phyloP scores from a whole-genome alignment of 1,140 invertebrate genomes.

The Pantala flavescens region DNA sequence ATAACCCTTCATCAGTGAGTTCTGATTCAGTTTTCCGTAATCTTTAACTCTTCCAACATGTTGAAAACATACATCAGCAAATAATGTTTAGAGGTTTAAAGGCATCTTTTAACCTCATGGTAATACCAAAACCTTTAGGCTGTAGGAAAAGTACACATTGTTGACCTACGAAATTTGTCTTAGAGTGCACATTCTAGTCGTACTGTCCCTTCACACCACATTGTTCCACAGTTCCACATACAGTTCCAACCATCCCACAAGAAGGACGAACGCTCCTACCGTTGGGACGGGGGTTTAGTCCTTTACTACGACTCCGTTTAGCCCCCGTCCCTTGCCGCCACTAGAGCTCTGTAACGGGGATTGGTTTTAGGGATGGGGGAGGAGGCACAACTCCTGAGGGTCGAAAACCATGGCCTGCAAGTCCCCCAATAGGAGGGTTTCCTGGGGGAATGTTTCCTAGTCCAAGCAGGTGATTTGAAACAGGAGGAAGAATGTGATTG shows the following conservation, averaged over 20 bases:
- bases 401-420: slow-evolving; percentile 40
- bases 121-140: no score
- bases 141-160: no score
- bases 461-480: background rate
- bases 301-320: background rate
- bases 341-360: slow-evolving; percentile 86
- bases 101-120: no score
- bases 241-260: background rate
- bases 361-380: slow-evolving; percentile 54
- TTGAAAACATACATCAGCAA: no score
- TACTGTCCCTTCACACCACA: background rate
- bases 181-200: no score
- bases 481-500: background rate
- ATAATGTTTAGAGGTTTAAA: no score
- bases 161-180: no score
- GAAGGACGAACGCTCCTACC: background rate
- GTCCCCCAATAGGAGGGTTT: slow-evolving; percentile 31
- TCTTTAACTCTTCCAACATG: no score
- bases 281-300: background rate
- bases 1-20: no score
- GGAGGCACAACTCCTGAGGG: slow-evolving; percentile 35
- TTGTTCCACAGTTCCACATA: background rate
- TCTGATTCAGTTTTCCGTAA: no score
- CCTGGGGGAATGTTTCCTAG: slow-evolving; percentile 33
- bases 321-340: slow-evolving; percentile 48